Evolutionary conservation across 2,797 vertebrate genomes (phyloP).

Genomic region (Odontamblyopus lacepedii): DNA sequence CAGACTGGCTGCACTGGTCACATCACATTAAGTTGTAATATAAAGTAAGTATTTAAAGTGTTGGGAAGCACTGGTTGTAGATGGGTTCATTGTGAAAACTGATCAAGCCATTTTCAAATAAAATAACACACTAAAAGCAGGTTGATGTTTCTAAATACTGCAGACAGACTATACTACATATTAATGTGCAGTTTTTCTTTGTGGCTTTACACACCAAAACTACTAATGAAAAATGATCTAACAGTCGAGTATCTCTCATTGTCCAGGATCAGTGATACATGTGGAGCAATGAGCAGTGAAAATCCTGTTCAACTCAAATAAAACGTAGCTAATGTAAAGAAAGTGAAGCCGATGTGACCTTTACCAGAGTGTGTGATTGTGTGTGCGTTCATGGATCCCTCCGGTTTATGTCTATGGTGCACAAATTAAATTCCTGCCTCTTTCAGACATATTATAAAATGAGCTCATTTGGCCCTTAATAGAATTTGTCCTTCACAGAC

Average conservation of each 20-base stretch:
- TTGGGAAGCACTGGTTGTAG: neutral
- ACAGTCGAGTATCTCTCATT: neutral
- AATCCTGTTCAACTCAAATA: neutral
- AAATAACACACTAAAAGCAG: neutral
- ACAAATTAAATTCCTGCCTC: slow-evolving; percentile 80
- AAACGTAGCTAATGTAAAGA: slow-evolving; percentile 15
- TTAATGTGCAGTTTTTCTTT: neutral
- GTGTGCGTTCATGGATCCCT: slow-evolving; percentile 7
- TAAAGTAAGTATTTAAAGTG: neutral
- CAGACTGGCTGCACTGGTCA: neutral
- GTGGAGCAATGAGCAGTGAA: slow-evolving; percentile 3
- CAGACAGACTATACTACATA: neutral
- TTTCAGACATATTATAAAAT: slow-evolving; percentile 81
- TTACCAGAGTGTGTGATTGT: slow-evolving; percentile 21
- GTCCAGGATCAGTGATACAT: neutral
- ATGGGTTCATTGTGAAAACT: neutral
- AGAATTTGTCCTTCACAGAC: slow-evolving; percentile 81
- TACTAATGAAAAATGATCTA: neutral
- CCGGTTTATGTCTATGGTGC: slow-evolving; percentile 5
- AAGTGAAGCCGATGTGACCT: slow-evolving; percentile 6
- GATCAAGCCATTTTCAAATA: neutral
- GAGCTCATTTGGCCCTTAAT: slow-evolving; percentile 78
- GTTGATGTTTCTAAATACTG: neutral
- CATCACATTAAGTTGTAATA: too few relatives aligned
- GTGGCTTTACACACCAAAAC: neutral